Conservation (phyloP, 2,888 invertebrate species). For the Maniola hyperantus region DNA sequence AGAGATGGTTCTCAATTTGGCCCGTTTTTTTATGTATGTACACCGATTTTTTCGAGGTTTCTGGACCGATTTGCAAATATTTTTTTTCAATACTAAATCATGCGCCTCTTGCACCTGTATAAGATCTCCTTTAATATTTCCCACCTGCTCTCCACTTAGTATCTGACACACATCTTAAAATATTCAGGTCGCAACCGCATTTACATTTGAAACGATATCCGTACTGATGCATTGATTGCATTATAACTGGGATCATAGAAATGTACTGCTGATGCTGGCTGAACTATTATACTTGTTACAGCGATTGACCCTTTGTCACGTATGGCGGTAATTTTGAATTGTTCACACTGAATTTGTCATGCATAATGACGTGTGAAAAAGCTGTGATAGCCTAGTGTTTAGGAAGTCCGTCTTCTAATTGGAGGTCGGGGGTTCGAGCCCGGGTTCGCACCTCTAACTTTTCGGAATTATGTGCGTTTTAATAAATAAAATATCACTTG, state of each 20-base stretch:
- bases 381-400: no score
- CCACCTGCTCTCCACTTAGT: not conserved
- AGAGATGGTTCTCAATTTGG: no score
- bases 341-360: not conserved
- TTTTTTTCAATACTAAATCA: no score
- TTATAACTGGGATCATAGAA: constrained; percentile 25
- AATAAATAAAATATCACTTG: no score
- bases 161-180: constrained; percentile 37
- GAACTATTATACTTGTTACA: not conserved
- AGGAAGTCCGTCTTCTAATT: no score
- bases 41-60: no score
- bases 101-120: not conserved
- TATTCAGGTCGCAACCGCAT: constrained; percentile 43
- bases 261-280: not conserved
- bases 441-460: no score
- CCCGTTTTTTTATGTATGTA: no score
- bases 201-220: constrained; percentile 42
- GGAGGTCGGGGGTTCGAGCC: no score
- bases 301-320: constrained; percentile 1
- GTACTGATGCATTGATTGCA: constrained; percentile 37
- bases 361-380: no score
- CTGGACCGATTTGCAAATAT: no score
- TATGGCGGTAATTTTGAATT: constrained; percentile 12
- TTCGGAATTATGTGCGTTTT: no score
- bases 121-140: not conserved